A percentile compares a stretch with the other conserved stretches of the same genome.
Evolutionary conservation across 2,113 vertebrate genomes (phyloP).

Genomic region (Limnothrissa miodon): DNA sequence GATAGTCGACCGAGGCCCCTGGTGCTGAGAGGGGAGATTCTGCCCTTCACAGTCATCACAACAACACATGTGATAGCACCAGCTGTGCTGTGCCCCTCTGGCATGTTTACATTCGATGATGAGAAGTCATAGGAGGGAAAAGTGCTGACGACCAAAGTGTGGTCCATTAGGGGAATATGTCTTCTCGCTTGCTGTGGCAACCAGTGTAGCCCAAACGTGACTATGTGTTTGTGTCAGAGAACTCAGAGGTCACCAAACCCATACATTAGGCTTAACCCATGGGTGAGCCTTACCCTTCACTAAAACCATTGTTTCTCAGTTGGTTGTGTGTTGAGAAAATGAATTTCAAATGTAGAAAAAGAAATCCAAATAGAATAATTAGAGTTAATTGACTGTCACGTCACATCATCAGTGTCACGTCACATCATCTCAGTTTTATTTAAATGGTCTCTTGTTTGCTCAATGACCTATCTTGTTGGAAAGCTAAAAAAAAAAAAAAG

Average conservation of each 20-base stretch:
- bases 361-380: too few species aligned
- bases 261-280: background rate
- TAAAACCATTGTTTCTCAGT: background rate
- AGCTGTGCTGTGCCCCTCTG: background rate
- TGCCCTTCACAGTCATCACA: slow-evolving; percentile 22
- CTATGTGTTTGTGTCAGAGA: background rate
- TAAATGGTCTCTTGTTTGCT: too few species aligned
- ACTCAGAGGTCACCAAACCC: background rate
- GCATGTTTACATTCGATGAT: slow-evolving; percentile 40
- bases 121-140: background rate
- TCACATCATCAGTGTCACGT: too few species aligned
- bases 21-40: slow-evolving; percentile 5
- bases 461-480: too few species aligned
- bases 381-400: too few species aligned
- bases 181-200: background rate
- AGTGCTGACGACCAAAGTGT: background rate
- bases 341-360: too few species aligned
- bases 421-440: too few species aligned
- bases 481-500: too few species aligned
- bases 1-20: background rate
- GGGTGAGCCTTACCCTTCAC: background rate
- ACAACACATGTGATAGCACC: slow-evolving; percentile 22
- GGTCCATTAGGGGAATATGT: slow-evolving; percentile 16
- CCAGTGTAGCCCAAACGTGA: background rate
- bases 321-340: too few species aligned